phyloP scores from a whole-genome alignment of 2,888 invertebrate species.

The Ferrisia virgata region DNA sequence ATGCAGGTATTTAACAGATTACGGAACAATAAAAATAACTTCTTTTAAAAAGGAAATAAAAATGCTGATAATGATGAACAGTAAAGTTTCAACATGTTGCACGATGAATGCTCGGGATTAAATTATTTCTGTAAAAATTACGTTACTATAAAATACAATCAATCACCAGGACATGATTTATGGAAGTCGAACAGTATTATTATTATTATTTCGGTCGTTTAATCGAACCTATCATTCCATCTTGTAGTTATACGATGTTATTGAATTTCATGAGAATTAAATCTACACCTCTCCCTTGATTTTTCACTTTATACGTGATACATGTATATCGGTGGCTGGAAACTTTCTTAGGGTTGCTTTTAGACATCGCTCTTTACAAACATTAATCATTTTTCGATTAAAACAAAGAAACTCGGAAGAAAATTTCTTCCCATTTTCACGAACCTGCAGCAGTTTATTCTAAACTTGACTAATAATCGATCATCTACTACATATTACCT shows the following conservation, averaged over 20 bases:
- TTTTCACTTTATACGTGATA: slow-evolving; percentile 7
- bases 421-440: neutral
- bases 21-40: too few species aligned
- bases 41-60: too few species aligned
- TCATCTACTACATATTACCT: too few species aligned
- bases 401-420: neutral
- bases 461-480: neutral
- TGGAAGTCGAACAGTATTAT: slow-evolving; percentile 35
- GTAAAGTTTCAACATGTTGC: too few species aligned
- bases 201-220: slow-evolving; percentile 36
- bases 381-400: slow-evolving; percentile 28
- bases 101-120: neutral
- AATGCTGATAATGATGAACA: neutral
- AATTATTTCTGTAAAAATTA: neutral
- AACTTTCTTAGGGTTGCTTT: neutral
- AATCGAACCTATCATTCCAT: slow-evolving; percentile 42
- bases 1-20: too few species aligned
- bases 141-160: neutral
- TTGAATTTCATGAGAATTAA: slow-evolving; percentile 43
- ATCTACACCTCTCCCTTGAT: neutral
- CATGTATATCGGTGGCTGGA: neutral
- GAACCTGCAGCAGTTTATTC: neutral
- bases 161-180: slow-evolving; percentile 33
- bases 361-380: neutral
- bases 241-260: slow-evolving; percentile 33